Conservation (phyloP, 2,113 vertebrate species). For the Charadrius vociferus region DNA sequence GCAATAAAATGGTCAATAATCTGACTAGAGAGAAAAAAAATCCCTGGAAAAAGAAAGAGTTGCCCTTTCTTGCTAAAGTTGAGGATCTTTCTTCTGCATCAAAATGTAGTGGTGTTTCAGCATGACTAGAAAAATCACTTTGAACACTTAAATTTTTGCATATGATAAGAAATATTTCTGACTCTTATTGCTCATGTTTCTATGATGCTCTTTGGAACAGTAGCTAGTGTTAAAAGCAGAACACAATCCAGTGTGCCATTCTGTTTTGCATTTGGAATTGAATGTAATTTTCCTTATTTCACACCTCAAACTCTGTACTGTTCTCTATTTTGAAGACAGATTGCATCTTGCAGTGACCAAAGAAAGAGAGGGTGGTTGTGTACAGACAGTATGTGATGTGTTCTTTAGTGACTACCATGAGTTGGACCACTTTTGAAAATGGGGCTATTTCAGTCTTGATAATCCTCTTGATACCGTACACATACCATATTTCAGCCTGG, state of each 20-base stretch:
- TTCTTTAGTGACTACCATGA: background rate
- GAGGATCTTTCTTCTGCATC: background rate
- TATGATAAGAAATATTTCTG: background rate
- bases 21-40: background rate
- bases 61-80: background rate
- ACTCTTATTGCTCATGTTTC: background rate
- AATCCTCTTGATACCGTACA: background rate
- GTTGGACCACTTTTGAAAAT: background rate
- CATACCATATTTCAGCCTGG: background rate
- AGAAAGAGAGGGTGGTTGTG: background rate
- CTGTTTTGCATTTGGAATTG: background rate
- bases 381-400: background rate
- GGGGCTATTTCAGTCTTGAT: background rate
- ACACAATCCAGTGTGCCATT: background rate
- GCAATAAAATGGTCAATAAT: background rate
- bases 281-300: background rate
- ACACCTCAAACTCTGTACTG: background rate
- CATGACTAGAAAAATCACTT: background rate
- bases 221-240: background rate
- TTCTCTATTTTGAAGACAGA: background rate
- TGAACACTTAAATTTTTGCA: background rate
- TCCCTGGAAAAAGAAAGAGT: background rate
- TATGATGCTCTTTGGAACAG: background rate
- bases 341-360: background rate
- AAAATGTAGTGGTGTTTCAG: background rate